Evolutionary conservation across 2,888 invertebrate genomes (phyloP).

Genomic region (Tipula helvola): DNA sequence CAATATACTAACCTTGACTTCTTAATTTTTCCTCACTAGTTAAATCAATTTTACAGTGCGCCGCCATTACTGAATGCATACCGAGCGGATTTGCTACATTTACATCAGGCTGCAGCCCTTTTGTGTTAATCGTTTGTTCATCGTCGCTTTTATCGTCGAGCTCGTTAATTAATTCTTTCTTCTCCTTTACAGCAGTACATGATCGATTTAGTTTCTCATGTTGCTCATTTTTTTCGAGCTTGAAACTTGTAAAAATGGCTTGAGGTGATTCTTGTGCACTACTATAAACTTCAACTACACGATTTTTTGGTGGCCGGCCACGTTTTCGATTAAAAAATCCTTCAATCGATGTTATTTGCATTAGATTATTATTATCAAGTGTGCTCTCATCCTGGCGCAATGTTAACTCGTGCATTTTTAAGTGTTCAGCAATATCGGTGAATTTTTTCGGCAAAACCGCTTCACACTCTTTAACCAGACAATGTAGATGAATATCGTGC

Average conservation of each 20-base stretch:
- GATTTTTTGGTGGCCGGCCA: conserved; percentile 93
- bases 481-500: conserved; percentile 20
- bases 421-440: conserved; percentile 20
- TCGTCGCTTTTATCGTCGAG: not conserved
- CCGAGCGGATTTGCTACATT: not conserved
- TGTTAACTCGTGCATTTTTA: conserved; percentile 19
- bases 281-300: conserved; percentile 87
- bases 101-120: not conserved
- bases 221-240: conserved; percentile 58
- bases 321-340: conserved; percentile 87
- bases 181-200: not conserved
- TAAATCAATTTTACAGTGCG: not conserved
- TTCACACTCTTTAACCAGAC: conserved; percentile 20
- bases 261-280: conserved; percentile 64
- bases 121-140: not conserved
- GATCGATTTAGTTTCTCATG: conserved; percentile 17
- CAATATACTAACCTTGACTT: not conserved
- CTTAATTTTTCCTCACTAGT: not conserved
- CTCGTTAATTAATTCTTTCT: not conserved
- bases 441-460: conserved; percentile 20
- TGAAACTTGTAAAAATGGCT: conserved; percentile 88
- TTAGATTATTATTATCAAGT: conserved; percentile 18
- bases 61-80: not conserved
- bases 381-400: conserved; percentile 15
- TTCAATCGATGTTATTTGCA: conserved; percentile 57